Base-by-base conservation (phyloP, 2,113 vertebrate genomes). In the Tonatia bakeri region DNA sequence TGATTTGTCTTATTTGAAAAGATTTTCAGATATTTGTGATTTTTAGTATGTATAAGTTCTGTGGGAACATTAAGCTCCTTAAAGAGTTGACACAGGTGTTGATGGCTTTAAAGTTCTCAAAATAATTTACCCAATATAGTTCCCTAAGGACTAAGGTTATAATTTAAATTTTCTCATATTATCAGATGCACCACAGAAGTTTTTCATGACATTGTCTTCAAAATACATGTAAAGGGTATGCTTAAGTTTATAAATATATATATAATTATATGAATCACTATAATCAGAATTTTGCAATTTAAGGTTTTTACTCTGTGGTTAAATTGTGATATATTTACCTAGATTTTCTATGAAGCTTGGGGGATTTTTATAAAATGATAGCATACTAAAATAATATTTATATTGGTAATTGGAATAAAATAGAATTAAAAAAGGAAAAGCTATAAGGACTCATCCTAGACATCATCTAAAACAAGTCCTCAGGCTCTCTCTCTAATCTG, bases 161-260 rank as follows among this genome's bases (percentile, higher is more conserved):
- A 54, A 87, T 81, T 90, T 85, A 89, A 95, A 80, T 43, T 86
- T 80, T 87, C 40, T 87, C 36, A 33, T 61, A 40, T 86, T 75
- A 64, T 85, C 33, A 86, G 64, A 83, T 80, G 31, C 0, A 73
- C 31, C 24, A 31, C 16, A 82, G 31, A 64, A 88, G 31, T 16
- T 2, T 10, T 56, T 65, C 8, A 33, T 88, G 13, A 54, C 10
- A 76, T 38, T 5, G 5, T 67, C 7, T 89, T 87, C 36, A 96
- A 82, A 31, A 87, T 80, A 70, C 52, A 82, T 85, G 85, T 93
- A 90, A 91, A 31, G 9, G 89, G 33, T 45, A 73, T 13, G 33
- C 24, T 72, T 75, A 67, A 36, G 26, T 88, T 93, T 88, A 33
- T 47, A 59, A 87, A 95, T 73, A 59, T 67, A 31, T 67, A 31